A percentile compares a stretch with the other conserved stretches of the same genome.
These are phyloP conservation scores for Drosophila funebris DNA, from an alignment of 1,140 invertebrate species.

Conservation along the genomic window DNA sequence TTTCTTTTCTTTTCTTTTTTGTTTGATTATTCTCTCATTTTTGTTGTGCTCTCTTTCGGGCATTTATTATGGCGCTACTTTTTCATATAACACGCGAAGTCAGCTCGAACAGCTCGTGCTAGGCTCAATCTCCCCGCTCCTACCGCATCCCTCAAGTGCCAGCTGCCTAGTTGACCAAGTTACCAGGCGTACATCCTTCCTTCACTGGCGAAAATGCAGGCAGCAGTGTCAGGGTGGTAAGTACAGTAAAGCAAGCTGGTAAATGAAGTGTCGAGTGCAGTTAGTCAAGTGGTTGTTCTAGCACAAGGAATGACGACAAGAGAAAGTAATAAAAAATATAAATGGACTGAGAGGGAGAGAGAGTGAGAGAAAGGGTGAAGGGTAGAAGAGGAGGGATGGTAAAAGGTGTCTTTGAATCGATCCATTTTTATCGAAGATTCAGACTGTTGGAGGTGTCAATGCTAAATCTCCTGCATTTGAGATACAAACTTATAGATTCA, in stretches of 20 bases:
- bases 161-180: slow-evolving; percentile 49
- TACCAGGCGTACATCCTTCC: slow-evolving; percentile 27
- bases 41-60: slow-evolving; percentile 7
- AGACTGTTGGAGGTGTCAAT: too few species aligned
- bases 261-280: slow-evolving; percentile 32
- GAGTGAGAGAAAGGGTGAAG: neutral
- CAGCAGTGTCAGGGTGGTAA: slow-evolving; percentile 1
- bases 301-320: neutral
- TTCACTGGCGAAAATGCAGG: slow-evolving; percentile 5
- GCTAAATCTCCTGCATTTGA: neutral
- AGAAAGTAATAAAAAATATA: neutral
- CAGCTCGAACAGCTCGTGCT: slow-evolving; percentile 38
- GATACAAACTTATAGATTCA: neutral
- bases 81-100: slow-evolving; percentile 42
- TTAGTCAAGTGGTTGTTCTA: slow-evolving; percentile 4
- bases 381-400: neutral
- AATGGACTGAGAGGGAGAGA: neutral
- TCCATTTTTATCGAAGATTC: too few species aligned
- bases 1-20: too few species aligned
- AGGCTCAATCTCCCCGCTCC: slow-evolving; percentile 39
- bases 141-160: slow-evolving; percentile 35
- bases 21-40: neutral
- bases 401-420: too few species aligned
- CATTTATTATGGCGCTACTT: slow-evolving; percentile 42
- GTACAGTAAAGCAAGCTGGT: slow-evolving; percentile 42